Base-by-base conservation (phyloP, 2,888 invertebrate genomes). In the Coecobrya sp. region DNA sequence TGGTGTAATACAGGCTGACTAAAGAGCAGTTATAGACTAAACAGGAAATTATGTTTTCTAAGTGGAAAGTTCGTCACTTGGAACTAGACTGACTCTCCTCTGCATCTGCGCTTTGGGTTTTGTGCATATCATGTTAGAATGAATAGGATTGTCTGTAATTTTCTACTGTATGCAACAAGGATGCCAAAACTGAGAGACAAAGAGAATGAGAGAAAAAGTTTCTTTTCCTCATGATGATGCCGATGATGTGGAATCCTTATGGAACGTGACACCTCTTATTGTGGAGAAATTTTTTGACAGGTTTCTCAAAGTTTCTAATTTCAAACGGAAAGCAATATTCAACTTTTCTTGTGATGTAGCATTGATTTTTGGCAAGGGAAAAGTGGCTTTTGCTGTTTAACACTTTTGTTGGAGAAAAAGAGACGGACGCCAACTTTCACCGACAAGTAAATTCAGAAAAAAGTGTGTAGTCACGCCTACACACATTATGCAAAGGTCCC, bases 301-400 rank as follows among this genome's bases (percentile, higher is more conserved):
- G 79, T 52, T 79, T 52, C 27, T 79, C 25, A 79, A 79, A 79
- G 79, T 79, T 79, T 79, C 49, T 45, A 79, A 79, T 79, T 79
- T 79, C 79, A 79, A 52, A 79, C 22, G 22, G 49, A 79, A 79
- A 76, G 30, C 68, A 68, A 65, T 65, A 65, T 49, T 76, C 76
- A 45, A 45, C 7, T 30, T 22, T 79, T 13, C 19, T 52, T 79
- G 27, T 52, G 52, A 79, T 76, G 45, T 52, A 68, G 16, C 25
- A n/a, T 30, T 68, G 68, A 65, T 65, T 65, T 68, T 68, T 8
- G 36, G 10, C 49, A 3, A 49, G 68, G 16, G 36, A 16, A 30
- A 68, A 30, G 68, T 68, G 36, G 68, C 30, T 68, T 68, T n/a
- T 68, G 16, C 36, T 3, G 36, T 30, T 68, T 13, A 68, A 36